phyloP scores from a whole-genome alignment of 2,888 invertebrate genomes.

The Torymus aiolomorphi region DNA sequence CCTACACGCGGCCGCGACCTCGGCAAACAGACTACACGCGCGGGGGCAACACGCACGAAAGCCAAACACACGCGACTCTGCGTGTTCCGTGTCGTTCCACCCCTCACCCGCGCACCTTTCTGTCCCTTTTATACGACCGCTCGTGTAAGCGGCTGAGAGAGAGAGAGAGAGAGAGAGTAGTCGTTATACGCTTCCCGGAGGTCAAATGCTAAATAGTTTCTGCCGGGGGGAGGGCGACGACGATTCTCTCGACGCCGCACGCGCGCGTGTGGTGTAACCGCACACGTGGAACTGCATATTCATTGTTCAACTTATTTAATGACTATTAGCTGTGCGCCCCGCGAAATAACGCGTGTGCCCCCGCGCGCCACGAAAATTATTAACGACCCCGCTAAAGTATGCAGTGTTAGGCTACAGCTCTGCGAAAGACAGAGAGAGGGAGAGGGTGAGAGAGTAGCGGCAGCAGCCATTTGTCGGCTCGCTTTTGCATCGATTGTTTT shows the following conservation, averaged over 20 bases:
- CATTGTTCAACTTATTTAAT: slow-evolving; percentile 43
- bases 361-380: slow-evolving; percentile 8
- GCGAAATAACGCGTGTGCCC: slow-evolving; percentile 11
- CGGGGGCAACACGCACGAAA: background rate
- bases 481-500: slow-evolving; percentile 17
- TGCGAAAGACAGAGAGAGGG: no score
- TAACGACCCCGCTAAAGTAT: slow-evolving; percentile 9
- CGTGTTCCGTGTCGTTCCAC: no score
- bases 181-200: slow-evolving; percentile 13
- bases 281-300: slow-evolving; percentile 35
- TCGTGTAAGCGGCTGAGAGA: background rate
- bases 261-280: background rate
- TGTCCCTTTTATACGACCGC: background rate
- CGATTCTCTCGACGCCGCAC: slow-evolving; percentile 13
- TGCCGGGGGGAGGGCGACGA: background rate
- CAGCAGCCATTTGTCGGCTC: background rate
- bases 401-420: no score
- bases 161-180: background rate
- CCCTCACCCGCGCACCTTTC: background rate
- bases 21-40: slow-evolving; percentile 9
- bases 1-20: background rate
- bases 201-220: slow-evolving; percentile 34
- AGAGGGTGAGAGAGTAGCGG: no score
- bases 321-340: slow-evolving; percentile 20
- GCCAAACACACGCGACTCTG: background rate